Base-by-base conservation (phyloP, 2,888 invertebrate species). In the Argyresthia albistria region DNA sequence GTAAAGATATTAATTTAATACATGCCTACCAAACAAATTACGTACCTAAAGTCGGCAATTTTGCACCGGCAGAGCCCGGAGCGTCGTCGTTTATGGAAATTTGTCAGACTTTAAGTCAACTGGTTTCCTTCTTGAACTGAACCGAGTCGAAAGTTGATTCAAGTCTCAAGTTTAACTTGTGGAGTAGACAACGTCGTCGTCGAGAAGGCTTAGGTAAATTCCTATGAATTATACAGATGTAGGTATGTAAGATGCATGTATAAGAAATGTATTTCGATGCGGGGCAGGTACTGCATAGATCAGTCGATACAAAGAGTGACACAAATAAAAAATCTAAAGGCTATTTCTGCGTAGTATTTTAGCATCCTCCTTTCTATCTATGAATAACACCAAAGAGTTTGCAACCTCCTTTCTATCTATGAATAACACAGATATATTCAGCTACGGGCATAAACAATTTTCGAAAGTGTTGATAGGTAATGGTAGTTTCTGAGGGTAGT, bases 51-150 rank as follows among this genome's bases (percentile, higher is more conserved):
- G 15, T 14, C 48, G 37, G 37, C 48, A 48, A 48, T 36, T 36
- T 36, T 12, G 35, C 47, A n/a, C 50, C n/a, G 25, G 25, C 25
- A 25, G 39, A 9, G 15, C 25, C 14, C 35, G 39, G 10, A 37
- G 16, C 37, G 37, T 42, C 54, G 46, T 56, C 54, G 50, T 57
- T 55, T 55, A 57, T 57, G 56, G 52, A 55, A 57, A 57, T 53
- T 54, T 35, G 48, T 54, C 51, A 49, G 37, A 50, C 53, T 53
- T 53, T 48, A 56, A 52, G 47, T 42, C 50, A 36, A 52, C 50
- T 53, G 55, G 52, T 52, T 54, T 36, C 46, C 25, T 25, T 53
- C 45, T 15, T 16, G 45, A 36, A 52, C 39, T 25, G 43, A 36
- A 52, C 39, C 14, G 43, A 45, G 43, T 36, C 15, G 45, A 36